Evolutionary conservation across 2,113 vertebrate genomes (phyloP), one percentile per base, ranked within the genome.

Genomic region (Corvus hawaiiensis): DNA sequence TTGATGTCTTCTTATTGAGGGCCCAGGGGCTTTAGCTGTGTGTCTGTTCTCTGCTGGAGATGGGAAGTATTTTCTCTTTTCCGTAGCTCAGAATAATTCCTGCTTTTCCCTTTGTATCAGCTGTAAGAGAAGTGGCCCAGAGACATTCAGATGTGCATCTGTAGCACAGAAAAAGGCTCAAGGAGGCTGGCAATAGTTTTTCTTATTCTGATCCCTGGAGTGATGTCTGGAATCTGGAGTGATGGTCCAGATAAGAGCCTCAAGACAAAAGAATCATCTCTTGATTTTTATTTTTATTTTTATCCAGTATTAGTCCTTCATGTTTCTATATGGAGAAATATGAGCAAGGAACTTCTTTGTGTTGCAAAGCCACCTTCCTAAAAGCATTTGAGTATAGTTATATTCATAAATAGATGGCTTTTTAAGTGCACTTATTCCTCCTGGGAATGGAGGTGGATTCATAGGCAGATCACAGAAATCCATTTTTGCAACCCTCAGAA

Each of bases 1-100:
- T 96, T 96, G 90, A 96, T 81, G 90, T 95, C 92, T 71, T 93
- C 90, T 86, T 92, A 95, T 39, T n/a, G 52, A 94, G 51, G 13
- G 64, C 94, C 90, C 8, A 5, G 14, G 35, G 94, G 76, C 51
- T 86, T 94, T 86, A 81, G 74, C 79, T 77, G 35, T 63, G 43
- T 90, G 67, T 73, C 95, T 94, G 80, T 88, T 93, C 94, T 90
- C 80, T 86, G 63, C 89, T 90, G 90, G 59, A 94, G 59, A 88
- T 59, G 77, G 92, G 88, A 94, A 95, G 46, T 63, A 74, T 92
- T 95, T 94, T 93, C 58, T 72, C 41, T 82, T 96, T 95, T 95
- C 82, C 10, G 9, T 39, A 74, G 59, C 79, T 94, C 88, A 63
- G 39, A 80, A n/a, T 82, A 78, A 87, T 95, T 93, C 87, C 73